Evolutionary conservation across 2,888 invertebrate species (phyloP).

Genomic region (Chydorus sphaericus): DNA sequence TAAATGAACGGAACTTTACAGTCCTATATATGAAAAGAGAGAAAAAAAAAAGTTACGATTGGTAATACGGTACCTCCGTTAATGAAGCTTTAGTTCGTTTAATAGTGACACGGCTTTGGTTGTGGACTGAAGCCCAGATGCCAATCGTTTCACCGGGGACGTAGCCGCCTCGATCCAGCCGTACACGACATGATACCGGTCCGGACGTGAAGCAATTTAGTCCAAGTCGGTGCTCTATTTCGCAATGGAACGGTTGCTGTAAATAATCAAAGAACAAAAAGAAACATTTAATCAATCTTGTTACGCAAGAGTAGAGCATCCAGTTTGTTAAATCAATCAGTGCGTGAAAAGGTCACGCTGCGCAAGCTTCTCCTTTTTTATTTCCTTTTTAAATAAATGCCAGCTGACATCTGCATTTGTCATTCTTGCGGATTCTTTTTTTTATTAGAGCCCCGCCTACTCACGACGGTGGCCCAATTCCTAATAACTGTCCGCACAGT

Average conservation of each 20-base stretch:
- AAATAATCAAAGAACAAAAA: no score
- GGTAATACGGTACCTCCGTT: slow-evolving; percentile 44
- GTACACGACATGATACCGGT: slow-evolving; percentile 67
- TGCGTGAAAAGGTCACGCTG: no score
- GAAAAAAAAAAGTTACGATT: background rate
- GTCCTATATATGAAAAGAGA: background rate
- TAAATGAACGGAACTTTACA: no score
- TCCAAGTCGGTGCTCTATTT: slow-evolving; percentile 78
- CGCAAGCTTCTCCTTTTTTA: no score
- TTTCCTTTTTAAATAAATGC: no score
- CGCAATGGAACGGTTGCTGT: slow-evolving; percentile 77
- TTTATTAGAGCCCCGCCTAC: no score
- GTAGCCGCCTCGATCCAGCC: slow-evolving; percentile 80
- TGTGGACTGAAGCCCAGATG: slow-evolving; percentile 68
- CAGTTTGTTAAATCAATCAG: no score
- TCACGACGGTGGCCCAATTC: no score
- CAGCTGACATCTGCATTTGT: no score
- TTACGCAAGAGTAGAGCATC: no score
- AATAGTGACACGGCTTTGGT: slow-evolving; percentile 70
- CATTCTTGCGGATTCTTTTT: no score
- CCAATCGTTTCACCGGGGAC: slow-evolving; percentile 86
- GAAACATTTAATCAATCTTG: background rate
- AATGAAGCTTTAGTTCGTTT: slow-evolving; percentile 72
- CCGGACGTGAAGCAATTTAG: slow-evolving; percentile 79
- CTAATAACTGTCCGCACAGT: no score